These are phyloP conservation scores for Pterophyllum scalare DNA, from an alignment of 2,113 vertebrate genomes.

Conservation along the genomic window DNA sequence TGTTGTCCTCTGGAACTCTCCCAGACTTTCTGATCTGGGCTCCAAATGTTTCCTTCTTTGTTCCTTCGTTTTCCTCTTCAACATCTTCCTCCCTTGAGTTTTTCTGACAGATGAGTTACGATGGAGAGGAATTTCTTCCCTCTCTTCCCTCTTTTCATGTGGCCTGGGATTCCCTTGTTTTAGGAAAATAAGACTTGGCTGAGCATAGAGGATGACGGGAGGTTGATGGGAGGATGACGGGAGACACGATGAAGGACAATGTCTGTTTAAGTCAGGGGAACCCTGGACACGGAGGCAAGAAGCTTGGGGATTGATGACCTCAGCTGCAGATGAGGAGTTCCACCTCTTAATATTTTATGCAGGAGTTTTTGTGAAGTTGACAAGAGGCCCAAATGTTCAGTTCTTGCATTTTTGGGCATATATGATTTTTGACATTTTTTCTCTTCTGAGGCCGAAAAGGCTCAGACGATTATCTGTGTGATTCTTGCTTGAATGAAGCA, in stretches of 20 bases:
- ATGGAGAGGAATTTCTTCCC: background rate
- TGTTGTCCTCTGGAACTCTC: background rate
- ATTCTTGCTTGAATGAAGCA: background rate
- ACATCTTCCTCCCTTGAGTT: slow-evolving; percentile 11
- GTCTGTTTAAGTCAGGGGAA: background rate
- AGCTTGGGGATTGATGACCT: background rate
- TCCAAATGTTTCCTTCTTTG: slow-evolving; percentile 13
- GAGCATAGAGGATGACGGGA: background rate
- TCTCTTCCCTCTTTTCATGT: background rate
- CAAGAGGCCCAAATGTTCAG: background rate
- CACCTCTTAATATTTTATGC: background rate
- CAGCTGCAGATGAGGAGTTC: background rate
- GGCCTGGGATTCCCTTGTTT: slow-evolving; percentile 48
- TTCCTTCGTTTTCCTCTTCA: background rate
- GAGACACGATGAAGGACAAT: background rate
- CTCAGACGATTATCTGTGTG: background rate
- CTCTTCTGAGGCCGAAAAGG: background rate
- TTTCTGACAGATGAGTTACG: slow-evolving; percentile 34
- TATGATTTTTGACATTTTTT: background rate
- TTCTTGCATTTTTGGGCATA: background rate
- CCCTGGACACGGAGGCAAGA: slow-evolving; percentile 5
- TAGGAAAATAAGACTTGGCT: slow-evolving; percentile 13
- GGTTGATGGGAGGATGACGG: background rate
- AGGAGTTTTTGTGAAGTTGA: background rate
- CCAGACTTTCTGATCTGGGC: slow-evolving; percentile 9